Evolutionary conservation across 1,140 invertebrate genomes (phyloP), one percentile per base, ranked within the genome.

Genomic region (Platyscapa corneri): DNA sequence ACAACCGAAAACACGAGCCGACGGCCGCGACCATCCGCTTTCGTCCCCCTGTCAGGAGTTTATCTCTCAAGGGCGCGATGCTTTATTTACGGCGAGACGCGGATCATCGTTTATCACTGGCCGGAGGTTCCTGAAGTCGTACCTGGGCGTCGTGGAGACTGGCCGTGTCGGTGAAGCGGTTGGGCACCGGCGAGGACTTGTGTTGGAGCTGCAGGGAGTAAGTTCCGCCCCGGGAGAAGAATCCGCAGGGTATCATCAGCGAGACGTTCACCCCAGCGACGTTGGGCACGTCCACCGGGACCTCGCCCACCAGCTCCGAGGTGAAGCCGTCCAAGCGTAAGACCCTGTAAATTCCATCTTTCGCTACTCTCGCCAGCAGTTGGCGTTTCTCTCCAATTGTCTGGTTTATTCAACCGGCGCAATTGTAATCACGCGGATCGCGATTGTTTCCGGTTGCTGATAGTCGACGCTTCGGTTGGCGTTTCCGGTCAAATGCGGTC

Each of bases 221-320:
- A 53, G 94, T 94, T 39, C 96, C 96, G 30, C 95, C 96, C 88
- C 94, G 94, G 39, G 95, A 94, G 90, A 96, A 96, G 87, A 96
- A 95, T 7, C 95, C 95, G 88, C 96, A 96, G 6, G 96, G 95
- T 84, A 96, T 92, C 18, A 94, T 95, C 86, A 96, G 87, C 20
- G 92, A 91, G 83, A 92, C 87, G 84, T 92, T 93, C 0, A 82
- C 64, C 34, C 90, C 91, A 76, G 85, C 88, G 60, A 84, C 76
- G 42, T 83, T 82, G 20, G 92, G 86, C 16, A 88, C 77, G 67
- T 90, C 84, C 3, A 93, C 85, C n/a, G 87, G 87, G 46, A 93
- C 89, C 80, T 93, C 90, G 23, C 92, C 92, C 34, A 93, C 89
- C 23, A 91, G 85, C 88, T 93, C 92, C 16, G 91, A 92, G 56